phyloP scores from a whole-genome alignment of 2,113 vertebrate genomes.

The Saimiri boliviensis region DNA sequence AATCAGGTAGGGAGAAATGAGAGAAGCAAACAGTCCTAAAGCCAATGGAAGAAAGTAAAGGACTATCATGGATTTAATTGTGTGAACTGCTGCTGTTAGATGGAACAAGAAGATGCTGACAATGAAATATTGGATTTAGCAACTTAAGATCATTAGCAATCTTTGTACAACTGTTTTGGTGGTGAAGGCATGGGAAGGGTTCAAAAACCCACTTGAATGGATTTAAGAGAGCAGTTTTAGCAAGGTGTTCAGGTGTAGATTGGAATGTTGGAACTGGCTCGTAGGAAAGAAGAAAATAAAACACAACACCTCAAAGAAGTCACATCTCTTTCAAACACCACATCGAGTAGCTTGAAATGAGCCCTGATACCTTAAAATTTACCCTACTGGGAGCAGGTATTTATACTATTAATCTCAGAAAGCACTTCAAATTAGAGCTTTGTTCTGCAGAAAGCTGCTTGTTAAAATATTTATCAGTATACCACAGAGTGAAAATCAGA shows the following conservation, averaged over 20 bases:
- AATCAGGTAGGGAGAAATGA: background rate
- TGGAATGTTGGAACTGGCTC: too few species aligned
- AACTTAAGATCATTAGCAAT: background rate
- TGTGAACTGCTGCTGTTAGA: background rate
- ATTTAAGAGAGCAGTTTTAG: background rate
- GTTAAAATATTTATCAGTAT: background rate
- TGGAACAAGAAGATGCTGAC: background rate
- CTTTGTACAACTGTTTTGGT: background rate
- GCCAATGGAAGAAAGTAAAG: background rate
- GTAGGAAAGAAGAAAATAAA: too few species aligned
- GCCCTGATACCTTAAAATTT: background rate
- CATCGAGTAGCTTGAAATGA: background rate
- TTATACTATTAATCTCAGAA: background rate
- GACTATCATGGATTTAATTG: background rate
- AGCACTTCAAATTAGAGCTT: background rate
- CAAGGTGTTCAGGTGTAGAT: background rate
- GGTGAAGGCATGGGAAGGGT: background rate
- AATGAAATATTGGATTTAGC: background rate
- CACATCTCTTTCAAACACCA: background rate
- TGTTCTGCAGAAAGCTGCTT: background rate
- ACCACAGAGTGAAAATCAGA: background rate
- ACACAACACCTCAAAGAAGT: background rate
- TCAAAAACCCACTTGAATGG: background rate
- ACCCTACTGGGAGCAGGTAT: background rate
- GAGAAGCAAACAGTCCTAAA: background rate